Percentiles rank a stretch among this genome's conserved stretches.
phyloP scores from a whole-genome alignment of 2,888 invertebrate genomes.

The Andrena marginata region DNA sequence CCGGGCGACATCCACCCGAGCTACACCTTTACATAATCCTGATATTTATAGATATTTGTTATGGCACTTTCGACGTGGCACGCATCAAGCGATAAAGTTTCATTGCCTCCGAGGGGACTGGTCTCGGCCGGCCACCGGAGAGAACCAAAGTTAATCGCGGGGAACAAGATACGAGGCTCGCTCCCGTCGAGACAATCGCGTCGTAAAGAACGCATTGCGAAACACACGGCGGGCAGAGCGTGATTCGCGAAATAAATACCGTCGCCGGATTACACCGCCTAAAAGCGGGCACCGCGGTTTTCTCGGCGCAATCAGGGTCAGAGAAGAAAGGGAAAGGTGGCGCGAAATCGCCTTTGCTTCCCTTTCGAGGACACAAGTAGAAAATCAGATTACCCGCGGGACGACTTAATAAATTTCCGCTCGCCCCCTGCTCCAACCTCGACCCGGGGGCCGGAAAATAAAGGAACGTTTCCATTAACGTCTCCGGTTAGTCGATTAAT shows the following conservation, averaged over 20 bases:
- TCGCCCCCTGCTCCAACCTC: not conserved
- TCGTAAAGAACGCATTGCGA: slow-evolving; percentile 31
- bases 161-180: slow-evolving; percentile 26
- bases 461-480: slow-evolving; percentile 15
- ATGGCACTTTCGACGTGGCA: slow-evolving; percentile 43
- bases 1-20: slow-evolving; percentile 15
- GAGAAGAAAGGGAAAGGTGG: not conserved
- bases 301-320: not conserved
- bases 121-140: not conserved
- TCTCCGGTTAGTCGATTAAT: slow-evolving; percentile 41
- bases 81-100: slow-evolving; percentile 52
- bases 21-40: slow-evolving; percentile 59
- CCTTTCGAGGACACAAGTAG: not conserved
- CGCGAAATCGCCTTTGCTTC: not conserved
- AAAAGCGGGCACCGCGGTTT: not conserved
- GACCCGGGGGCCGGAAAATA: not conserved
- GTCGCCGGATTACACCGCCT: slow-evolving; percentile 15
- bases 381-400: slow-evolving; percentile 6
- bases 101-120: slow-evolving; percentile 27
- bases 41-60: slow-evolving; percentile 60
- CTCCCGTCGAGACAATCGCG: slow-evolving; percentile 17
- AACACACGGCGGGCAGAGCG: not conserved
- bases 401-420: slow-evolving; percentile 12
- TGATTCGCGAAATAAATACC: slow-evolving; percentile 3
- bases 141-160: slow-evolving; percentile 39